phyloP scores from a whole-genome alignment of 2,888 invertebrate species.

The Leptarthrus brevirostris region DNA sequence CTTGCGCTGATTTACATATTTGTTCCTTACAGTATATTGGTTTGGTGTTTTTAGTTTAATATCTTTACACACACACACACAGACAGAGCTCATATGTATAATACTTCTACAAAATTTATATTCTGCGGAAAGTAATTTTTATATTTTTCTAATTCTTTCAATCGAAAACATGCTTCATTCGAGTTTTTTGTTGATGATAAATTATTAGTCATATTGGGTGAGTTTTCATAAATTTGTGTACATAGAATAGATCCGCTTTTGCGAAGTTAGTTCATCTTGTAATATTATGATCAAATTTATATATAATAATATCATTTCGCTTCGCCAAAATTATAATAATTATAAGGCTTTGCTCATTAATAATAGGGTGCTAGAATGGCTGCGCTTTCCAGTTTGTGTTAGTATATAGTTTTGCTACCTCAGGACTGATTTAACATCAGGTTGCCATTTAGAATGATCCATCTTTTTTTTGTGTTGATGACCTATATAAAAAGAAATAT shows the following conservation, averaged over 20 bases:
- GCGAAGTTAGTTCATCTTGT: slow-evolving; percentile 38
- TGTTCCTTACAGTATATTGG: slow-evolving; percentile 31
- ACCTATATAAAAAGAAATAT: too few species aligned
- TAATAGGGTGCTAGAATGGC: slow-evolving; percentile 28
- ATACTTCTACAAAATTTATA: slow-evolving; percentile 22
- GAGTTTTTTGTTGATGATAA: slow-evolving; percentile 54
- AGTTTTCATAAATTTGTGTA: slow-evolving; percentile 51
- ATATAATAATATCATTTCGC: slow-evolving; percentile 24
- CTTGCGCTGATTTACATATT: slow-evolving; percentile 25
- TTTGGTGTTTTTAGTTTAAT: slow-evolving; percentile 2
- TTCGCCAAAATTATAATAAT: slow-evolving; percentile 29
- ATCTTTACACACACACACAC: background rate
- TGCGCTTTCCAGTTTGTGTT: slow-evolving; percentile 19
- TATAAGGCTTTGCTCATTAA: slow-evolving; percentile 41
- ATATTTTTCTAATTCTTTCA: slow-evolving; percentile 49
- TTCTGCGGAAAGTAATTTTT: slow-evolving; percentile 47
- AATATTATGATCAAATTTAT: slow-evolving; percentile 16
- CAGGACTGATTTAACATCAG: background rate
- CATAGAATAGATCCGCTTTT: slow-evolving; percentile 41
- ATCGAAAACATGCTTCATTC: slow-evolving; percentile 52
- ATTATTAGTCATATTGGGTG: slow-evolving; percentile 54
- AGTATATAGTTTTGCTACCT: background rate
- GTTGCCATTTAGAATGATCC: slow-evolving; percentile 27
- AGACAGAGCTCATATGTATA: slow-evolving; percentile 21
- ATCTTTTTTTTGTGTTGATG: background rate